Percentiles rank a stretch among this genome's conserved stretches.
These are phyloP conservation scores for Hydractinia symbiolongicarpus DNA, from an alignment of 30 jellyfish, hydroid and myxozoan species.

Conservation along the genomic window DNA sequence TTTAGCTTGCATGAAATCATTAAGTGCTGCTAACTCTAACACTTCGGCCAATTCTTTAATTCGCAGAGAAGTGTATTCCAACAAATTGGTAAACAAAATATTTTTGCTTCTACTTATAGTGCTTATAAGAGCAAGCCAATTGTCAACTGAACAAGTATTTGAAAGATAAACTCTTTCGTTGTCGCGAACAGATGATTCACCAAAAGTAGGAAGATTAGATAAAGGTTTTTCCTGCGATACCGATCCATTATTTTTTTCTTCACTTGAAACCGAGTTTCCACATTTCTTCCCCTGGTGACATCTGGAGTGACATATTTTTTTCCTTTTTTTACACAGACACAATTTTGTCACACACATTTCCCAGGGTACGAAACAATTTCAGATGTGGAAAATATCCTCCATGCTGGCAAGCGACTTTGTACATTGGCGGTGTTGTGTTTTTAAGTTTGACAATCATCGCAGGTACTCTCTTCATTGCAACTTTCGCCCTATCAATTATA, in stretches of 20 bases:
- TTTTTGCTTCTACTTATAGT: neutral
- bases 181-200: neutral
- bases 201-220: neutral
- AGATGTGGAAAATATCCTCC: slow-evolving; percentile 15
- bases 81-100: neutral
- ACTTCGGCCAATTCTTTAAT: neutral
- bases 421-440: neutral
- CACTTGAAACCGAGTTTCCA: neutral
- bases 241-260: too few relatives aligned
- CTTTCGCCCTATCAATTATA: slow-evolving; percentile 3
- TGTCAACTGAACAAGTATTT: neutral
- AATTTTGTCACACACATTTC: neutral
- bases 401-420: neutral
- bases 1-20: neutral
- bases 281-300: neutral
- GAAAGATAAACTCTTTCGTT: neutral
- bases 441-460: slow-evolving; percentile 2
- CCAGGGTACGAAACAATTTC: neutral
- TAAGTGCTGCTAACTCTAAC: neutral
- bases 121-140: neutral
- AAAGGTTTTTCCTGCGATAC: neutral
- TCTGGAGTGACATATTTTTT: neutral
- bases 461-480: neutral
- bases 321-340: neutral
- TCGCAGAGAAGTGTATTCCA: neutral